Conservation (phyloP, 2,113 vertebrate species). For the Ramphastos sulfuratus region DNA sequence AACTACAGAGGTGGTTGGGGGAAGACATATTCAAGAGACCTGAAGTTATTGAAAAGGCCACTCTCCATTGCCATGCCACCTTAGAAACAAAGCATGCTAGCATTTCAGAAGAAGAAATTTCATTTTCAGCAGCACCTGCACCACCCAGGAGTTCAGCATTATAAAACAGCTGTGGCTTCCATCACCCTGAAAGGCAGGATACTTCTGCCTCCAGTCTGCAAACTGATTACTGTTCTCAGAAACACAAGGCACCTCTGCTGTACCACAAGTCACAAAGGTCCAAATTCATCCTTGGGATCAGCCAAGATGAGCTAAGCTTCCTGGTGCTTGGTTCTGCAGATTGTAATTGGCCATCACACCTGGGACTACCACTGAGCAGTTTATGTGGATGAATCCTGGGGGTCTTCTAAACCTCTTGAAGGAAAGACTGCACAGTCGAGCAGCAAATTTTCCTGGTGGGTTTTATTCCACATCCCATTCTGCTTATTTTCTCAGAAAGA, state of each 20-base stretch:
- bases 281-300: neutral
- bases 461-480: neutral
- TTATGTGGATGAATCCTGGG: neutral
- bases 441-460: fast-evolving
- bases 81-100: neutral
- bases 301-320: fast-evolving
- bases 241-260: neutral
- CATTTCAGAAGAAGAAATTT: neutral
- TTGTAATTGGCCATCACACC: neutral
- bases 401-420: neutral
- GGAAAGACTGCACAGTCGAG: neutral
- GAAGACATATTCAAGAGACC: neutral
- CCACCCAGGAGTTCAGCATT: neutral
- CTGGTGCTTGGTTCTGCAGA: neutral
- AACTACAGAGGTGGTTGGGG: neutral
- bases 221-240: neutral
- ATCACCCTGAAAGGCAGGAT: neutral
- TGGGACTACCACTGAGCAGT: neutral
- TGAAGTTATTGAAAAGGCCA: neutral
- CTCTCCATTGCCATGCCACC: neutral
- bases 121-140: neutral
- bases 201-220: neutral
- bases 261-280: neutral
- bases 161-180: neutral
- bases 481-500: neutral